Conservation (phyloP, 2,888 invertebrate species). For the Apamea crenata region DNA sequence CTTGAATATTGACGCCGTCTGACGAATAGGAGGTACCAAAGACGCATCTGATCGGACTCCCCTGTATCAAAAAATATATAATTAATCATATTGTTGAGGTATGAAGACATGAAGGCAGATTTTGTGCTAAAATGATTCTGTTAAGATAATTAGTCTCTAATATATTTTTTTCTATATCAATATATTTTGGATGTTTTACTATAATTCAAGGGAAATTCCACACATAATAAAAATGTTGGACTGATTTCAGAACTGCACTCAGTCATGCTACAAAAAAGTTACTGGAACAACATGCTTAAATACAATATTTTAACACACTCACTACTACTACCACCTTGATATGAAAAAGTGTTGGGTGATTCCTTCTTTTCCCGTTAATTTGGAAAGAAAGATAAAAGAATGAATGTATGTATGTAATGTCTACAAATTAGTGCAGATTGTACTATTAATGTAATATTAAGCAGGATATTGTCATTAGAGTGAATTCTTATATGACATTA, state of each 20-base stretch:
- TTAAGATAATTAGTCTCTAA: not conserved
- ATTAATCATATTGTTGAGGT: constrained; percentile 6
- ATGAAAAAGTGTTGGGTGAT: constrained; percentile 29
- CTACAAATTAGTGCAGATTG: constrained; percentile 8
- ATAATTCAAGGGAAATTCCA: not conserved
- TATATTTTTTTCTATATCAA: not conserved
- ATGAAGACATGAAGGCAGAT: not conserved
- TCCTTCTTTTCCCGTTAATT: constrained; percentile 14
- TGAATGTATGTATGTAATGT: constrained; percentile 18
- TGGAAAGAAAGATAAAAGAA: constrained; percentile 2
- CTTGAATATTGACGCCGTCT: constrained; percentile 99
- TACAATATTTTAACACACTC: constrained; percentile 34
- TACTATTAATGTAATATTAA: not conserved
- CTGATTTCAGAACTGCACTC: constrained; percentile 13
- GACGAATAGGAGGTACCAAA: constrained; percentile 97
- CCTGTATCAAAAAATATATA: constrained; percentile 82
- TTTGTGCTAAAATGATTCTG: constrained; percentile 2
- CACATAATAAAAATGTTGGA: not conserved
- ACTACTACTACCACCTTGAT: constrained; percentile 52
- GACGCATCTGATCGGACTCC: constrained; percentile 96
- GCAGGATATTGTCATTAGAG: not conserved
- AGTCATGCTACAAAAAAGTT: constrained; percentile 47
- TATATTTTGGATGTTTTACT: not conserved
- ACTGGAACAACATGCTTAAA: constrained; percentile 53
- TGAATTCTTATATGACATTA: not conserved